Percentiles rank a stretch among this genome's conserved stretches.
phyloP scores from a whole-genome alignment of 2,113 vertebrate species.

The Macroglossus sobrinus region DNA sequence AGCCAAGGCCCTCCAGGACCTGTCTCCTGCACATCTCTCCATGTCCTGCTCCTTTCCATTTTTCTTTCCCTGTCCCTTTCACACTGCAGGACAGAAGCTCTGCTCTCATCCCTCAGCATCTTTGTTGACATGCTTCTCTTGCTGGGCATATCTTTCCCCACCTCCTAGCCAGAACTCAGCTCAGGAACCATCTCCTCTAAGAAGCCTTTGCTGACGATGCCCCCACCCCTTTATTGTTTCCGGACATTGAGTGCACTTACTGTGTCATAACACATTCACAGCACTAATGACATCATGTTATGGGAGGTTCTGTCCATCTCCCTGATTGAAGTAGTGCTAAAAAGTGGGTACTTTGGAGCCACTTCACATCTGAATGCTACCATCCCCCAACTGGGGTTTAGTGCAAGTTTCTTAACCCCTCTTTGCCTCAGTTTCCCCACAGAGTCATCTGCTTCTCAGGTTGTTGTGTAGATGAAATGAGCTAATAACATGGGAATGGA shows the following conservation, averaged over 20 bases:
- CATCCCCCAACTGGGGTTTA: background rate
- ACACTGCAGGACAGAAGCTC: background rate
- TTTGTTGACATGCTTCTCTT: background rate
- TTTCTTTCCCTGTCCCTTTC: background rate
- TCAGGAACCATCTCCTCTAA: background rate
- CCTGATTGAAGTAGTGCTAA: background rate
- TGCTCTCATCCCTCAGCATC: background rate
- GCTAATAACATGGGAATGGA: background rate
- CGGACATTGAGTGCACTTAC: background rate
- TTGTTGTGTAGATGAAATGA: background rate
- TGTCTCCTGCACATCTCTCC: background rate
- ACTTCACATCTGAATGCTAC: background rate
- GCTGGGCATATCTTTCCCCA: background rate
- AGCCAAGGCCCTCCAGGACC: background rate
- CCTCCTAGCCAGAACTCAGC: background rate
- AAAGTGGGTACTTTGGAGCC: background rate
- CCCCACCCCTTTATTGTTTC: background rate
- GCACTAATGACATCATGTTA: fast-evolving
- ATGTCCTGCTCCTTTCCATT: background rate
- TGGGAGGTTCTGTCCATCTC: background rate
- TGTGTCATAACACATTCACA: background rate
- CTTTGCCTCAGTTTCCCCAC: background rate
- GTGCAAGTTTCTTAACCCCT: background rate
- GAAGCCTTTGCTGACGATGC: background rate
- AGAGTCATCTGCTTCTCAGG: background rate